Evolutionary conservation across 2,888 invertebrate species (phyloP), one percentile per base, ranked within the genome.

Genomic region (Mylabris sibirica): DNA sequence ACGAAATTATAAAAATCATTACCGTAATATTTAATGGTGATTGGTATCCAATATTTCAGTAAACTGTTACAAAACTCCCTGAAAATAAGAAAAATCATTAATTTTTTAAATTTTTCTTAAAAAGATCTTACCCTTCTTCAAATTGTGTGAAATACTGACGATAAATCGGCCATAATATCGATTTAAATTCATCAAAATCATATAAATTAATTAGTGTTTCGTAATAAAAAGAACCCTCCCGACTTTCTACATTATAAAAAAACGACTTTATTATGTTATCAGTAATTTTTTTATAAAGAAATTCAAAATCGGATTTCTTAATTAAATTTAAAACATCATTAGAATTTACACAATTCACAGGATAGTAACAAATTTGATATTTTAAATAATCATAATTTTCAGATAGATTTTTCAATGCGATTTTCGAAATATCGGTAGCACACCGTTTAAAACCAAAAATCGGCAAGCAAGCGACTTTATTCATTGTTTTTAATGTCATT

Each of bases 11-110:
- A 78, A 62, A 79, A 76, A 12, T 76, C 64, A 20, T 59, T 20
- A 71, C 68, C 68, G 64, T 79, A 80, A 22, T 61, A 57, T 63
- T 63, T 68, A 1, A 79, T 69, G 62, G 68, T 77, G 5, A 64
- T 60, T 11, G 78, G 78, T 62, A 80, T 77, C 78, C 78, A 79
- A 61, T 78, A 79, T 70, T 80, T 80, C 24, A 78, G 34, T 14
- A 79, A 70, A 59, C 79, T 79, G 67, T 80, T 78, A 61, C 72
- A 77, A 72, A 77, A 79, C 68, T 79, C 80, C 9, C 80, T 80
- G 68, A 72, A 79, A 79, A 69, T 44, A 41, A 38, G n/a, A 53
- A n/a, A n/a, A n/a, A n/a, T n/a, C n/a, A 35, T 53, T 44, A 22
- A 38, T 60, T 24, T 44, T 24, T 49, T 17, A 61, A 38, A 30